Base-by-base conservation (phyloP, 2,113 vertebrate species). In the Fregetta grallaria region DNA sequence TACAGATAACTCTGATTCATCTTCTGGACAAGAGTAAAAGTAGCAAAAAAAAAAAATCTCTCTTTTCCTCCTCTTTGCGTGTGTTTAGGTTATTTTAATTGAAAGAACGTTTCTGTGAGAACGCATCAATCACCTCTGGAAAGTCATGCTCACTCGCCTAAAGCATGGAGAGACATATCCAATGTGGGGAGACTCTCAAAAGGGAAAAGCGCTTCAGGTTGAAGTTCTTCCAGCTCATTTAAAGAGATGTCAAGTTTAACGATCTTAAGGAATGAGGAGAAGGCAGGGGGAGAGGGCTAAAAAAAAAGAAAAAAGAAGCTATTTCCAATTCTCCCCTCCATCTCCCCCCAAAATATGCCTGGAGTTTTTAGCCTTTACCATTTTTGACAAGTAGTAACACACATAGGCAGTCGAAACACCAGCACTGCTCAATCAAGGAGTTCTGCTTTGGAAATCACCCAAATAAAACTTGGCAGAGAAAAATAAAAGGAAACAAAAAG, bases 201-300 rank as follows among this genome's bases (percentile, higher is more conserved):
- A 23, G 82, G 68, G 50, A 86, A 91, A 75, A 97, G 42, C 3
- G 34, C 68, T 55, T 92, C 93, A 78, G 73, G 73, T 59, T 91
- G 76, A 68, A 97, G 58, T 49, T 96, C 87, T 90, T 93, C 83
- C 83, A 98, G 88, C 81, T 97, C 96, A 50, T 94, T 96, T 83
- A 70, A 85, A 88, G 92, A 96, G 71, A 96, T 71, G 74, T 97
- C 96, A 88, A 90, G 40, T 88, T 94, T 94, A 75, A 98, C 32
- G 4, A 93, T 65, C 82, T 94, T 85, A 71, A 94, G 56, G 84
- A 94, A 96, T 86, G 73, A 93, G 61, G 30, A 70, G 86, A 49
- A 86, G 55, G 44, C 83, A 93, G 40, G 86, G 80, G 73, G 16
- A 58, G 44, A 44, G 23, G 6, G 27, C 3, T 68, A 18, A n/a